Evolutionary conservation across 2,797 vertebrate species (phyloP).

Genomic region (Cossypha dichroa): DNA sequence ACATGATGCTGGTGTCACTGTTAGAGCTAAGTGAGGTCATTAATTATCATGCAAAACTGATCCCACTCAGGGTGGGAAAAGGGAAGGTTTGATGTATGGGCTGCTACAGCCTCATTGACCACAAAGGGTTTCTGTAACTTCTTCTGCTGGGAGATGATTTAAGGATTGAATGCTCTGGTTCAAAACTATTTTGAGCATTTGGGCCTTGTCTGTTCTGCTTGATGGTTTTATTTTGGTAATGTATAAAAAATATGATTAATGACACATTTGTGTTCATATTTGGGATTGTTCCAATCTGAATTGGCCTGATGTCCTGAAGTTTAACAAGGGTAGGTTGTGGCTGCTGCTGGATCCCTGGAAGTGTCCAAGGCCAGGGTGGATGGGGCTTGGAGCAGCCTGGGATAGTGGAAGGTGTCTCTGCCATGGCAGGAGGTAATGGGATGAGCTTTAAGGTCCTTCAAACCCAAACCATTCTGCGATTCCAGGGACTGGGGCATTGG

Average conservation of each 20-base stretch:
- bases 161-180: not conserved
- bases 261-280: accelerated
- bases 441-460: not conserved
- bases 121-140: not conserved
- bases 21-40: not conserved
- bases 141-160: not conserved
- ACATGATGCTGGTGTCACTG: not conserved
- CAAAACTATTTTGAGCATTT: not conserved
- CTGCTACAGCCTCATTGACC: not conserved
- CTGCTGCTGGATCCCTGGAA: not conserved
- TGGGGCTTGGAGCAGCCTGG: accelerated
- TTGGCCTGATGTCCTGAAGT: not conserved
- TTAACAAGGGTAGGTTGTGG: not conserved
- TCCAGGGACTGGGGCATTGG: not conserved
- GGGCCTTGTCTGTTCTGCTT: not conserved
- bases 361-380: not conserved
- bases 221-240: not conserved
- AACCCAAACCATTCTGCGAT: not conserved
- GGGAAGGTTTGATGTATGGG: not conserved
- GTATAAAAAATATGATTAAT: not conserved
- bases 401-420: not conserved
- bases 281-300: not conserved
- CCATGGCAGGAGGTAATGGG: not conserved
- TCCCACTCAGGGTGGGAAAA: not conserved
- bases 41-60: not conserved